Base-by-base conservation (phyloP, 2,797 vertebrate genomes). In the Sebastes nivosus region DNA sequence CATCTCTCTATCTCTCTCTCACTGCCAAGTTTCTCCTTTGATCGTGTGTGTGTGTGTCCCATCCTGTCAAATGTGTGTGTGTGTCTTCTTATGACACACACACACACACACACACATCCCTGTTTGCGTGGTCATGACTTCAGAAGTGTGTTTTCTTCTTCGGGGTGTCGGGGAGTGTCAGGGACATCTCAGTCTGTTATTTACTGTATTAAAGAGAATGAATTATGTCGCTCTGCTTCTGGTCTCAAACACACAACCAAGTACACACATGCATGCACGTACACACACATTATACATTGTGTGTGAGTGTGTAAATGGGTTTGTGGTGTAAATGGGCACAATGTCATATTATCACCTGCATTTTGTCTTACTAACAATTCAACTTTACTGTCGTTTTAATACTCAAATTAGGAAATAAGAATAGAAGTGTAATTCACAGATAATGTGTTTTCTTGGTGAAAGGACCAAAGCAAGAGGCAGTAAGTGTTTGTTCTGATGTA, bases 1-100 rank as follows among this genome's bases (percentile, higher is more conserved):
- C 13, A 14, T 38, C 36, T 7, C 29, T 38, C 77, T 54, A 34
- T 54, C 61, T 25, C 13, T 32, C 52, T 75, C 55, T 24, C 16
- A 3, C 38, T 75, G 38, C 73, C 72, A 60, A 29, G 3, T 67
- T 55, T 79, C 50, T 52, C 42, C 77, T 90, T 90, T 90, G 83
- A 91, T 90, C 75, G 36, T 18, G 72, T 54, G 22, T 54, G 22
- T 46, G 59, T 9, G 11, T 24, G 59, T 77, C 67, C 57, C 70
- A 13, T 80, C 70, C 79, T 61, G 32, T 72, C 57, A 71, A 64
- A 72, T 79, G 83, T 80, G 30, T 38, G 46, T 65, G 66, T 66
- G 59, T 36, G 20, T 73, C 72, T 52, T 63, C 63, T 13, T 34
- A 1, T 25, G 22, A 32, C 64, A 60, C 42, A 38, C 36, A 38